Conservation (phyloP, 2,797 vertebrate species). For the Picus viridis region DNA sequence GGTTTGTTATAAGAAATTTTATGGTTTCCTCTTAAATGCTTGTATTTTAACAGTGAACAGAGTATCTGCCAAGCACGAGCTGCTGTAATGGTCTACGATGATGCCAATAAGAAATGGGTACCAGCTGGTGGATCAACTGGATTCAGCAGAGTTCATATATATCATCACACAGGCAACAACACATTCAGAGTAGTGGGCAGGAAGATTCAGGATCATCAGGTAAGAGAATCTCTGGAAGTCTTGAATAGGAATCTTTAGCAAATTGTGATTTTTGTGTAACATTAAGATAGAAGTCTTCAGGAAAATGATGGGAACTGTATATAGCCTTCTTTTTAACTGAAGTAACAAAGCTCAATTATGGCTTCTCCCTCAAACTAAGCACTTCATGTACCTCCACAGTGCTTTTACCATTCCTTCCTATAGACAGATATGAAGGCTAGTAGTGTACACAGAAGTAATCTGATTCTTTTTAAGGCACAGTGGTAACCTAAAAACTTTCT, state of each 20-base stretch:
- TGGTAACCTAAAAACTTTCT: background rate
- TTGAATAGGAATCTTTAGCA: background rate
- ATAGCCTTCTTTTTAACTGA: background rate
- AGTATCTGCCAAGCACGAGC: conserved; percentile 99
- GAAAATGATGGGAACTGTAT: background rate
- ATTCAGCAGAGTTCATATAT: conserved; percentile 98
- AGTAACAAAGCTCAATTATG: background rate
- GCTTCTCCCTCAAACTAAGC: background rate
- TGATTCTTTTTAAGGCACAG: background rate
- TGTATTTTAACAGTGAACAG: conserved; percentile 89
- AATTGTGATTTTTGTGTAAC: background rate
- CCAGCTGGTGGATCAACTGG: conserved; percentile 96
- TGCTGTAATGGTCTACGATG: conserved; percentile 98
- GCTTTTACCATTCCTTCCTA: background rate
- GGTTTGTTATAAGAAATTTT: background rate
- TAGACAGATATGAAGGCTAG: background rate
- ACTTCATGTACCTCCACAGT: background rate
- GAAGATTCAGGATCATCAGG: conserved; percentile 99
- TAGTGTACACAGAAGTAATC: background rate
- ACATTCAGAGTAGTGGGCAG: conserved; percentile 97
- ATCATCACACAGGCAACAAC: conserved; percentile 98
- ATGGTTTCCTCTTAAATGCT: conserved; percentile 5
- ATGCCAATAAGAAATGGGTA: conserved; percentile 99
- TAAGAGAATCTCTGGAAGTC: conserved; percentile 64
- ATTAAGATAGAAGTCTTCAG: background rate